Conservation (phyloP, 2,797 vertebrate genomes). For the Tolypeutes matacus region DNA sequence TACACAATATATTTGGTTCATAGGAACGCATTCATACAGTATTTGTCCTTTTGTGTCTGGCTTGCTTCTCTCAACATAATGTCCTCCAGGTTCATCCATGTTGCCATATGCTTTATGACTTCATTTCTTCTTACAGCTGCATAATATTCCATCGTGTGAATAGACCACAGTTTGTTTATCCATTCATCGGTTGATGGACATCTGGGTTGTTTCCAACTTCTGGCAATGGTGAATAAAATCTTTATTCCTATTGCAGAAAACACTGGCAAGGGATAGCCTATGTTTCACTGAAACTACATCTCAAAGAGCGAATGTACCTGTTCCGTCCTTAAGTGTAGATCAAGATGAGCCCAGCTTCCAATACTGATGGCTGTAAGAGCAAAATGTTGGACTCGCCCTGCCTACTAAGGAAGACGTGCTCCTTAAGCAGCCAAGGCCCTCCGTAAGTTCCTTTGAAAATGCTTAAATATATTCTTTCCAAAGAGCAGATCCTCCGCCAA, state of each 20-base stretch:
- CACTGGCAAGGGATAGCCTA: background rate
- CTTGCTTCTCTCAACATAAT: too few species aligned
- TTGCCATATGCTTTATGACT: too few species aligned
- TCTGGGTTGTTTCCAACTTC: too few species aligned
- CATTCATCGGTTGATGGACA: too few species aligned
- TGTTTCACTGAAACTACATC: background rate
- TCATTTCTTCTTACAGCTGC: too few species aligned
- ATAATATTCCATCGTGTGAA: too few species aligned
- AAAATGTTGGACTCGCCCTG: background rate
- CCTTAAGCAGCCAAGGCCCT: background rate
- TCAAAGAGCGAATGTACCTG: background rate
- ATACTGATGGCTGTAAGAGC: background rate
- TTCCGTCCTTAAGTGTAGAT: background rate
- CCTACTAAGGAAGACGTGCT: background rate
- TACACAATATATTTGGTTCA: too few species aligned
- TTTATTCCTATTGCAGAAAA: background rate
- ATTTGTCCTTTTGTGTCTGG: too few species aligned
- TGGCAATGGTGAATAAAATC: too few species aligned
- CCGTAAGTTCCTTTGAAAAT: background rate
- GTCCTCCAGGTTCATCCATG: too few species aligned
- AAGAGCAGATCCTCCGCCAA: background rate
- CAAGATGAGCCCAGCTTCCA: background rate
- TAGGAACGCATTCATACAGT: too few species aligned
- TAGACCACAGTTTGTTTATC: too few species aligned
- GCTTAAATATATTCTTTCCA: background rate